Evolutionary conservation across 2,113 vertebrate species (phyloP), one percentile per base, ranked within the genome.

Genomic region (Gallinago undulata): DNA sequence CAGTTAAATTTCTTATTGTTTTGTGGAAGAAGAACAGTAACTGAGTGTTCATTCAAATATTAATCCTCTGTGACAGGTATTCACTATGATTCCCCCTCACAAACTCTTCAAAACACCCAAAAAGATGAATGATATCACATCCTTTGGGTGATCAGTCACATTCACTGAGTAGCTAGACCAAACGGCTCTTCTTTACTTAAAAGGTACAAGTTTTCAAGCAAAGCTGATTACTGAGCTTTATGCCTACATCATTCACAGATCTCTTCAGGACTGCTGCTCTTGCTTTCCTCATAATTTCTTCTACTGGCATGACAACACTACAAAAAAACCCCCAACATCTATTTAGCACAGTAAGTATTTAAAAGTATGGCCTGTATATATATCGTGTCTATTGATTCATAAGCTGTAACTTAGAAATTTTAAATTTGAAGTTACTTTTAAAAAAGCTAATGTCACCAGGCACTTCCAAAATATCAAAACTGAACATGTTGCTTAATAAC

Each of bases 101-200:
- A 63, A 51, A 50, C 63, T 55, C 41, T 68, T 53, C 45, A 45
- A 51, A 51, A 55, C 11, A 48, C 11, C 22, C 4, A 1, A n/a
- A 24, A 17, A n/a, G 33, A 33, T 1, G 1, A 27, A 33, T 0
- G 1, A 22, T 59, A 13, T 1, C 0, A 0, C 30, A 57, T 10
- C 22, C 10, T 45, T 21, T 27, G 21, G 27, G 28, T 53, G 19
- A 45, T 21, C 24, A 27, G 28, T 41, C 37, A 53, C 28, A 17
- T 21, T 43, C 57, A 25, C 28, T 7, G 28, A 56, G 33, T 17
- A 33, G 28, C 23, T 39, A 19, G 28, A 48, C 27, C 17, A 10
- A 66, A 51, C 33, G 35, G 33, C 14, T 57, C 8, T 10, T 57
- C 66, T 39, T 33, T 45, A 80, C 45, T 15, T 15, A 60, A n/a